Evolutionary conservation across 2,113 vertebrate species (phyloP).

Genomic region (Pseudolaguvia tuberculata): DNA sequence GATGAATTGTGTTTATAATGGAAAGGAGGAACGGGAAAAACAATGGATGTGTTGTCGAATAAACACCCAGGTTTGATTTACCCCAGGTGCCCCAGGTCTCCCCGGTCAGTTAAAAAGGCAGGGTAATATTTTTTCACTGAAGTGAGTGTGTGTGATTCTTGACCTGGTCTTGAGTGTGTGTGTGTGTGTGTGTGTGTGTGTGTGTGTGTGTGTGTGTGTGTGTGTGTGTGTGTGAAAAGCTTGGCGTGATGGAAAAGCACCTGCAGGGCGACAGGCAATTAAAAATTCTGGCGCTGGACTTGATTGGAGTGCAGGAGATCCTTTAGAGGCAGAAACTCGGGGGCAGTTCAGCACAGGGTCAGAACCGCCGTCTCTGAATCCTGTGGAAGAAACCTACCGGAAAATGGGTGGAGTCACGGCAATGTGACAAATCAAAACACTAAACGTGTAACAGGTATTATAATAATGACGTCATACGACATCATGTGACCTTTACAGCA

Average conservation of each 20-base stretch:
- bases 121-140: not conserved
- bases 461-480: too few species aligned
- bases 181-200: not conserved
- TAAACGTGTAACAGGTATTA: too few species aligned
- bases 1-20: not conserved
- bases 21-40: not conserved
- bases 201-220: not conserved
- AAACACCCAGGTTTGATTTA: not conserved
- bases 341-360: not conserved
- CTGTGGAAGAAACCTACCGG: too few species aligned
- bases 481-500: too few species aligned
- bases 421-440: too few species aligned
- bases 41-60: not conserved
- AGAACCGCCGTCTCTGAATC: not conserved
- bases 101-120: not conserved
- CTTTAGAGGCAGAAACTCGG: not conserved
- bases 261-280: constrained; percentile 43
- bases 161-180: constrained; percentile 26
- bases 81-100: too few species aligned
- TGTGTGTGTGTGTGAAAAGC: constrained; percentile 8
- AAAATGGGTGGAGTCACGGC: too few species aligned
- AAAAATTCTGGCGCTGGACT: constrained; percentile 30
- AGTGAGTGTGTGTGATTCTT: not conserved
- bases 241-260: not conserved
- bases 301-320: constrained; percentile 30